A percentile compares a stretch with the other conserved stretches of the same genome.
phyloP scores from a whole-genome alignment of 2,113 vertebrate species.

The Dipodomys merriami region DNA sequence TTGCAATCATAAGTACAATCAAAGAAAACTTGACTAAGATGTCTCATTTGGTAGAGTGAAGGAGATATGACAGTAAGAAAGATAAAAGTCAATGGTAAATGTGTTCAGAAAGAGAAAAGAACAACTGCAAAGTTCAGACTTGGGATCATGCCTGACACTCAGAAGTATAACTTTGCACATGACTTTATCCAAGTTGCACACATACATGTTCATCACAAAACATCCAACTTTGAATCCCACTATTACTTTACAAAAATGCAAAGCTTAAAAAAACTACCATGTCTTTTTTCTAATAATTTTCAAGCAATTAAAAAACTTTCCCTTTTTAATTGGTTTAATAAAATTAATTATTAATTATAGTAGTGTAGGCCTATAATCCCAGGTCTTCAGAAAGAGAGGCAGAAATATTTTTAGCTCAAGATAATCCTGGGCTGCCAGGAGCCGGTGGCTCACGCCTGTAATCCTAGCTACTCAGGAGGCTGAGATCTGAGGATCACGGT shows the following conservation, averaged over 20 bases:
- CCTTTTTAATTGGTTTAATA: background rate
- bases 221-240: background rate
- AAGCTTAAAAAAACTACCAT: background rate
- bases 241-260: background rate
- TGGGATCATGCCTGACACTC: background rate
- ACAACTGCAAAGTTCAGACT: background rate
- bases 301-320: background rate
- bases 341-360: too few species aligned
- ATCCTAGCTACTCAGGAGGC: too few species aligned
- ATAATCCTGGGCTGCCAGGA: too few species aligned
- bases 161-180: background rate
- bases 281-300: background rate
- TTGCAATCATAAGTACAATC: background rate
- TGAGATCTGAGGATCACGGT: too few species aligned
- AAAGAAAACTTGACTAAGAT: background rate
- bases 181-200: background rate
- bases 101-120: background rate
- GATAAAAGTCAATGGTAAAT: background rate
- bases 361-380: background rate
- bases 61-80: background rate
- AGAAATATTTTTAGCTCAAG: background rate
- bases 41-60: background rate
- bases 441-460: too few species aligned
- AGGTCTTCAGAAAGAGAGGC: background rate
- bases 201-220: background rate